A percentile compares a stretch with the other conserved stretches of the same genome.
Evolutionary conservation across 2,797 vertebrate genomes (phyloP).

Genomic region (Poecilia wingei): DNA sequence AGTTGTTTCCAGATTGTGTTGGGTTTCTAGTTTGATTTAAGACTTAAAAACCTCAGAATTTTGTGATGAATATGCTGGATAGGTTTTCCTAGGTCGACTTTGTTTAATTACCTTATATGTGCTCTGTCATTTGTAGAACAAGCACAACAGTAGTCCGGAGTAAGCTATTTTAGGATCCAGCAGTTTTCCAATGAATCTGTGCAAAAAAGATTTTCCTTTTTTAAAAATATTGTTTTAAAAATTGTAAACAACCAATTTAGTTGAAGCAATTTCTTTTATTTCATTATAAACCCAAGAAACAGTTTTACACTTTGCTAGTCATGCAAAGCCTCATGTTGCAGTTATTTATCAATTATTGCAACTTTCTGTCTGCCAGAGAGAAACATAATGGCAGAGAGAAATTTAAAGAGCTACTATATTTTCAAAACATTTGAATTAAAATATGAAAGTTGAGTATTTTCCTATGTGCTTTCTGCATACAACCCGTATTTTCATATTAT

Average conservation of each 20-base stretch:
- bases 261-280: background rate
- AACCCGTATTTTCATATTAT: background rate
- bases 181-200: background rate
- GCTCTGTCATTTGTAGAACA: background rate
- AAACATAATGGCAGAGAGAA: background rate
- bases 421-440: background rate
- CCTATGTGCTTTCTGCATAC: background rate
- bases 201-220: background rate
- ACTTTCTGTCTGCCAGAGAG: background rate
- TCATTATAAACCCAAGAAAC: background rate
- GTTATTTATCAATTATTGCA: background rate
- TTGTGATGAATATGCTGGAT: background rate
- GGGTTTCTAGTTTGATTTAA: background rate
- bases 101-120: background rate
- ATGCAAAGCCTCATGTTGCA: background rate
- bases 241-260: background rate
- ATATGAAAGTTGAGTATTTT: background rate
- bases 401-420: background rate
- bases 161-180: background rate
- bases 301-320: background rate
- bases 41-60: background rate
- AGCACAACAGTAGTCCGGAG: background rate
- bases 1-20: background rate
- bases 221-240: background rate
- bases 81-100: background rate